These are phyloP conservation scores for Sweltsa coloradensis DNA, from an alignment of 1,140 invertebrate genomes.

Conservation along the genomic window DNA sequence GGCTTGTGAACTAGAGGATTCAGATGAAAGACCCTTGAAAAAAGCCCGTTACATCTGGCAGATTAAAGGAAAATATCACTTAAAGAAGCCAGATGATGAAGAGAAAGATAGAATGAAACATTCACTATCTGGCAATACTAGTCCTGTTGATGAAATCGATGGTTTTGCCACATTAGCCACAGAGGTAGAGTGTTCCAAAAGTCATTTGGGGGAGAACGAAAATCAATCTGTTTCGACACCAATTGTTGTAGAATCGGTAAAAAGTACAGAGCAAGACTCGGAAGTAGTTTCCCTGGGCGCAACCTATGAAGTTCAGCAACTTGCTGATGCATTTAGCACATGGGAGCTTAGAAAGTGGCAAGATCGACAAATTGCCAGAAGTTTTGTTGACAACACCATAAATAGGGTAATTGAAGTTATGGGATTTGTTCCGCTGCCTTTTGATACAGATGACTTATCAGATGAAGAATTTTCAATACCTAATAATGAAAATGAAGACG, in stretches of 20 bases:
- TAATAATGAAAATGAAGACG: slow-evolving; percentile 31
- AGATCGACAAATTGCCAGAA: slow-evolving; percentile 51
- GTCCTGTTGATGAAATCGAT: no score
- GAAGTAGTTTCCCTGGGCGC: no score
- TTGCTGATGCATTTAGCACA: background rate
- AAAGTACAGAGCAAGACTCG: no score
- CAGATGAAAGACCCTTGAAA: slow-evolving; percentile 39
- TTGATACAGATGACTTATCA: slow-evolving; percentile 37
- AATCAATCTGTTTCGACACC: no score
- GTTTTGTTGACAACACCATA: slow-evolving; percentile 57
- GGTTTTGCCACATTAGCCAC: no score
- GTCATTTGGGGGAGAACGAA: no score
- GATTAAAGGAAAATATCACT: slow-evolving; percentile 45
- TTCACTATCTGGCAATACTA: no score
- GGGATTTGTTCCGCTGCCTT: slow-evolving; percentile 26
- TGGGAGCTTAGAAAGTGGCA: slow-evolving; percentile 43
- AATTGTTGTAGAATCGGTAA: no score
- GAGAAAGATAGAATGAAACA: no score
- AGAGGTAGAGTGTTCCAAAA: no score
- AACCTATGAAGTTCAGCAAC: no score
- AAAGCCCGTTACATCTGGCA: slow-evolving; percentile 50
- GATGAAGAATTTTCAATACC: slow-evolving; percentile 11
- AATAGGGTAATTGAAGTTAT: slow-evolving; percentile 49
- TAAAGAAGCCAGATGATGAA: slow-evolving; percentile 24
- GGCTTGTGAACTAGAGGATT: slow-evolving; percentile 4